Evolutionary conservation across 64 coral and sea anemone species (phyloP), one percentile per base, ranked within the genome.

Genomic region (Catalaphyllia jardinei): DNA sequence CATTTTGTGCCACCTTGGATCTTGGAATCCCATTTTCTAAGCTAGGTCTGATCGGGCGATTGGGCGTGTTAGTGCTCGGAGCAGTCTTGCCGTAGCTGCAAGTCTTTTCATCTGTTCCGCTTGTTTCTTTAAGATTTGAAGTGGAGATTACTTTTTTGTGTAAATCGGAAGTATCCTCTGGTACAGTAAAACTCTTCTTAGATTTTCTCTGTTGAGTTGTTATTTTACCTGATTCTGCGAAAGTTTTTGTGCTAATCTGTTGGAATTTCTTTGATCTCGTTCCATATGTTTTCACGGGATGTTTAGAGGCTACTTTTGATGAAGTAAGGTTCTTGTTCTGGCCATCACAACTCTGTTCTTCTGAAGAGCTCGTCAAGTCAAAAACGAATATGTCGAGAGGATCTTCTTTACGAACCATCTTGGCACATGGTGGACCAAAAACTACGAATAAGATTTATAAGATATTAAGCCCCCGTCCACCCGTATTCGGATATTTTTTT

Each of bases 381-480:
- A 92, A 92, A 31, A 54, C 72, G 11, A 92, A 92, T 19, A 92
- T 87, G 9, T 86, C 82, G 14, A 79, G 87, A 55, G 90, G 90
- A 62, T 92, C 90, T 83, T 91, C 80, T 54, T 72, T 55, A 57
- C 62, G 87, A 65, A 17, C 30, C n/a, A 55, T 73, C 22, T 71
- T 71, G 51, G 81, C 81, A 29, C 35, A 85, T 15, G 30, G 17
- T 8, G 81, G 42, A 71, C 62, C 38, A 10, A 3, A 0, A 61
- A 57, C 52, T 80, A 9, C 29, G 27, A 82, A 0, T 30, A 30
- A 51, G 8, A 71, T 6, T 42, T 16, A 3, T 22, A 64, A 10
- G n/a, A n/a, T n/a, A 82, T 10, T 20, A 38, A 35, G n/a, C n/a
- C n/a, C n/a, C n/a, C n/a, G n/a, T n/a, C n/a, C n/a, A n/a, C n/a